phyloP scores from a whole-genome alignment of 2,888 invertebrate species.

The Nasonovia ribisnigri region DNA sequence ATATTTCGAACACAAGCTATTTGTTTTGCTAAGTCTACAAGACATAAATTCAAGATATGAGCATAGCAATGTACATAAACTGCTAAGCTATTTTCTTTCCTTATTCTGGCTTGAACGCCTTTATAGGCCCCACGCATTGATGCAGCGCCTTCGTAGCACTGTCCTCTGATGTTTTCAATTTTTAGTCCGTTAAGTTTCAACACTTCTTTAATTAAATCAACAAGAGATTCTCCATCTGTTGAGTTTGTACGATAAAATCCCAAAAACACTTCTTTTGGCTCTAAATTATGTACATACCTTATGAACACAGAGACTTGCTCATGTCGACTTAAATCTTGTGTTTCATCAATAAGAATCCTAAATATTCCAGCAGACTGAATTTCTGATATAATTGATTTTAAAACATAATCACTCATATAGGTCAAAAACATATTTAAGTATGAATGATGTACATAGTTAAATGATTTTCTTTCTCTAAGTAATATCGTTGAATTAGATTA shows the following conservation, averaged over 20 bases:
- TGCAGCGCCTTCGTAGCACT: slow-evolving; percentile 67
- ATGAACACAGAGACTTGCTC: slow-evolving; percentile 11
- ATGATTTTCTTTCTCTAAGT: slow-evolving; percentile 39
- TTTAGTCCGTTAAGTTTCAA: neutral
- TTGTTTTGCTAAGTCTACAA: slow-evolving; percentile 4
- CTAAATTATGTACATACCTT: slow-evolving; percentile 12
- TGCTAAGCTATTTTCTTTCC: slow-evolving; percentile 66
- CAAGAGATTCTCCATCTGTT: neutral
- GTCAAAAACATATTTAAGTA: slow-evolving; percentile 66
- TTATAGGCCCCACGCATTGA: slow-evolving; percentile 67
- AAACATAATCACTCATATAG: slow-evolving; percentile 65
- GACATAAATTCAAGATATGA: slow-evolving; percentile 52
- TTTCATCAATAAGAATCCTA: slow-evolving; percentile 35
- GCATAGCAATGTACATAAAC: slow-evolving; percentile 52
- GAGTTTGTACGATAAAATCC: neutral
- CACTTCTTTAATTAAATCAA: neutral
- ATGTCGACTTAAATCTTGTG: slow-evolving; percentile 19
- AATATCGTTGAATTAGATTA: slow-evolving; percentile 32
- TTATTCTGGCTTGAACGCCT: slow-evolving; percentile 66
- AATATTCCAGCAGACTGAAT: slow-evolving; percentile 1
- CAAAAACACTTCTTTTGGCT: slow-evolving; percentile 59
- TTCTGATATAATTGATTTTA: neutral
- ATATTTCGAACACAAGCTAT: neutral
- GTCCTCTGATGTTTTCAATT: slow-evolving; percentile 65
- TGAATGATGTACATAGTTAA: slow-evolving; percentile 1